Percentiles rank a stretch among this genome's conserved stretches.
phyloP scores from a whole-genome alignment of 1,140 invertebrate genomes.

The Zaprionus capensis region DNA sequence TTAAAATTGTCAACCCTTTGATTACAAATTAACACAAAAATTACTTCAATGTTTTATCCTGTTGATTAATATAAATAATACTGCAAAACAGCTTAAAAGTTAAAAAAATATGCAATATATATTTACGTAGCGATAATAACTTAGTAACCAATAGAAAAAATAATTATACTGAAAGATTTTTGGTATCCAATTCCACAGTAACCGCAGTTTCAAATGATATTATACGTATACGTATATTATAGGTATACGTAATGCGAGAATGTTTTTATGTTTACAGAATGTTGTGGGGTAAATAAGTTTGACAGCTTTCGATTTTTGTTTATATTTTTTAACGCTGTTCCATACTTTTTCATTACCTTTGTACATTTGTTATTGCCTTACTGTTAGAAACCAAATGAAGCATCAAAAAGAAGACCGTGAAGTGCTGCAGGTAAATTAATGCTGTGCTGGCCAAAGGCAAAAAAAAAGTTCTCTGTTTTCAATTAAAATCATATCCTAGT shows the following conservation, averaged over 20 bases:
- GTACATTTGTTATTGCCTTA: background rate
- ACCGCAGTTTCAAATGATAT: background rate
- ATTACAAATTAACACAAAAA: background rate
- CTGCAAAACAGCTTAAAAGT: no score
- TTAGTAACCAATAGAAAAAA: no score
- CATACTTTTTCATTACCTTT: background rate
- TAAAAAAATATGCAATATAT: no score
- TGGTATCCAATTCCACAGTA: no score
- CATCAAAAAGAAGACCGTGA: background rate
- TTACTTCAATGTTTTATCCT: no score
- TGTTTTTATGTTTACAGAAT: background rate
- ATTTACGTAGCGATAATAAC: no score
- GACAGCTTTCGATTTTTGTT: background rate
- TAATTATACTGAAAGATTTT: no score
- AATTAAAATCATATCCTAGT: constrained; percentile 7
- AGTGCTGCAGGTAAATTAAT: constrained; percentile 10
- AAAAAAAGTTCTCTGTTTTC: background rate
- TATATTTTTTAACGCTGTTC: background rate
- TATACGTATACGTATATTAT: no score
- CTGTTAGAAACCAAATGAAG: background rate
- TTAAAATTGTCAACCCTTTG: background rate
- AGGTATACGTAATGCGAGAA: background rate
- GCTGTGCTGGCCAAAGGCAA: background rate
- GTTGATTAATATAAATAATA: no score
- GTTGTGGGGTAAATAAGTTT: background rate